Percentiles rank a stretch among this genome's conserved stretches.
These are phyloP conservation scores for Athalia cordata DNA, from an alignment of 2,888 invertebrate species.

Conservation along the genomic window DNA sequence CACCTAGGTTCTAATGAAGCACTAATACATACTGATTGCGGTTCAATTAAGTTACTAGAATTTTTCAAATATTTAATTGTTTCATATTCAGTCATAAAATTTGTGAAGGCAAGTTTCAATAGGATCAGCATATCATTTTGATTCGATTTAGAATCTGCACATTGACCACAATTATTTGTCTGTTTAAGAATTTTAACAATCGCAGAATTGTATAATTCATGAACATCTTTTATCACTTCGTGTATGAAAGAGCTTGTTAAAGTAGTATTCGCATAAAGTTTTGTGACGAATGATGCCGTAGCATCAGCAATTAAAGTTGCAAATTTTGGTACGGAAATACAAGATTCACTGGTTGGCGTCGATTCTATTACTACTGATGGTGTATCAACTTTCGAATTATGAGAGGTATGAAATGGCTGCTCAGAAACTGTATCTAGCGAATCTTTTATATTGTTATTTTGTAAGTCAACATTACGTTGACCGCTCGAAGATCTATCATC, in stretches of 20 bases:
- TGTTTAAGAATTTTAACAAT: background rate
- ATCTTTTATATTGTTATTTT: background rate
- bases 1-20: conserved; percentile 22
- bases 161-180: conserved; percentile 14
- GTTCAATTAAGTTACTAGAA: conserved; percentile 36
- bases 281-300: conserved; percentile 27
- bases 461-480: background rate
- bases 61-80: conserved; percentile 8
- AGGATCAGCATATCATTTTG: background rate
- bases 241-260: conserved; percentile 43
- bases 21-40: conserved; percentile 18
- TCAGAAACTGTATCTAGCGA: background rate
- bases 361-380: background rate
- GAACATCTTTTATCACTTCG: conserved; percentile 36
- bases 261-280: conserved; percentile 42
- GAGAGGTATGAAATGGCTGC: background rate
- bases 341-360: background rate
- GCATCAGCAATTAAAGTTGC: conserved; percentile 15
- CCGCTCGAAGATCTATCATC: background rate
- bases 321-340: conserved; percentile 17
- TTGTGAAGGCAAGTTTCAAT: background rate
- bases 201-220: conserved; percentile 15
- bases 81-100: conserved; percentile 9
- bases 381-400: background rate
- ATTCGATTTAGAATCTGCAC: conserved; percentile 8